These are phyloP conservation scores for Spea bombifrons DNA, from an alignment of 2,113 vertebrate species.

Conservation along the genomic window DNA sequence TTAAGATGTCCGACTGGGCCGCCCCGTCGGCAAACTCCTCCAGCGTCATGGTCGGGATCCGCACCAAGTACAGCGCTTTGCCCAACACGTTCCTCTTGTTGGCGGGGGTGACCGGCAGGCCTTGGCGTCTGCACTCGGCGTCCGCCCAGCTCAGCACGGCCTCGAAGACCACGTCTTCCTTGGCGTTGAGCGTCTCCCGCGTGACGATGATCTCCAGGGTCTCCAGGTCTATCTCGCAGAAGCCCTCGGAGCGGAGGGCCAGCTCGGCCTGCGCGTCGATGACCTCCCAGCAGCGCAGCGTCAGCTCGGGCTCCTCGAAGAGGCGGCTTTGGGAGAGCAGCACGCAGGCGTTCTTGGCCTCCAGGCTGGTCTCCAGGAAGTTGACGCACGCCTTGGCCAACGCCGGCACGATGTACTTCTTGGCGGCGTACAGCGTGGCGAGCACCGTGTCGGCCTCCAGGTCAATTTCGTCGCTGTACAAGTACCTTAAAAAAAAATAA, in stretches of 20 bases:
- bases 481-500: conserved; percentile 71
- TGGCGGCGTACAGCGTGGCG: conserved; percentile 91
- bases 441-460: conserved; percentile 94
- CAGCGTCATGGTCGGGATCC: conserved; percentile 88
- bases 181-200: conserved; percentile 88
- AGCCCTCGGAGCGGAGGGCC: conserved; percentile 86
- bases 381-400: conserved; percentile 90
- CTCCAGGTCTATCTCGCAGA: conserved; percentile 88
- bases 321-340: conserved; percentile 95
- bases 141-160: conserved; percentile 86
- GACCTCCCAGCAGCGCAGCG: conserved; percentile 95
- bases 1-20: conserved; percentile 88
- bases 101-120: conserved; percentile 65
- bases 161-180: conserved; percentile 88
- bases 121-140: conserved; percentile 85
- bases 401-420: conserved; percentile 94
- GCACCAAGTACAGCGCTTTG: conserved; percentile 83
- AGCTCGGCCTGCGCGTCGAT: conserved; percentile 96
- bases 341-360: conserved; percentile 91
- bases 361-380: conserved; percentile 94
- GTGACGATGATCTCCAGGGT: conserved; percentile 88
- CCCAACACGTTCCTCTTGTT: conserved; percentile 84
- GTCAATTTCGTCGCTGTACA: conserved; percentile 97
- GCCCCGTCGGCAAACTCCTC: conserved; percentile 93
- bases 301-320: conserved; percentile 93